Percentiles rank a stretch among this genome's conserved stretches.
Evolutionary conservation across 2,888 invertebrate species (phyloP).

Genomic region (Heterodera filipjevi): DNA sequence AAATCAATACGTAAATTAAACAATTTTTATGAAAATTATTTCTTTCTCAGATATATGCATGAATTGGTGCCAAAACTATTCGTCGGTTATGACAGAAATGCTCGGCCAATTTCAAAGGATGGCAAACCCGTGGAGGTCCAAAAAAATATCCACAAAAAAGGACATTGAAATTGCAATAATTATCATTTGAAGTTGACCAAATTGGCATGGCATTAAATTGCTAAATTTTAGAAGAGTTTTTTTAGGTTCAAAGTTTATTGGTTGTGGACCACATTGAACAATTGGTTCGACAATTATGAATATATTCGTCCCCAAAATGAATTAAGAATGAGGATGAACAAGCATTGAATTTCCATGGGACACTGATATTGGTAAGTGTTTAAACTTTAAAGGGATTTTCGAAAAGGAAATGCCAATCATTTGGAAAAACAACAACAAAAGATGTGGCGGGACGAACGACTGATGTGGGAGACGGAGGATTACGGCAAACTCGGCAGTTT

Average conservation of each 20-base stretch:
- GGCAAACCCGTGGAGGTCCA: slow-evolving; percentile 21
- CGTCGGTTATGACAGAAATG: slow-evolving; percentile 23
- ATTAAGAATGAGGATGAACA: slow-evolving; percentile 35
- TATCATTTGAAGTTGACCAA: no score
- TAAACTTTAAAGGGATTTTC: not conserved
- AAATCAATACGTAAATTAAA: slow-evolving; percentile 10
- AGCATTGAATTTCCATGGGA: slow-evolving; percentile 34
- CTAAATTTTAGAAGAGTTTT: not conserved
- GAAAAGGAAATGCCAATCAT: not conserved
- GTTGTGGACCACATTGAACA: slow-evolving; percentile 36
- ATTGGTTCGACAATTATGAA: slow-evolving; percentile 20
- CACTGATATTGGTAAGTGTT: slow-evolving; percentile 22
- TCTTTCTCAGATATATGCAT: slow-evolving; percentile 2
- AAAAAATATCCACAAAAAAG: not conserved
- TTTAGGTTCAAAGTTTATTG: slow-evolving; percentile 25
- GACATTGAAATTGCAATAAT: not conserved
- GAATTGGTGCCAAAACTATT: slow-evolving; percentile 30
- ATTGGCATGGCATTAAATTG: no score
- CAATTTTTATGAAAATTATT: not conserved
- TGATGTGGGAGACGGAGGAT: slow-evolving; percentile 33
- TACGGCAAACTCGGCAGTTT: slow-evolving; percentile 23
- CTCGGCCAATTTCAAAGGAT: slow-evolving; percentile 14
- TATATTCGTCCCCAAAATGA: no score
- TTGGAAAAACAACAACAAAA: not conserved
- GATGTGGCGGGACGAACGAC: slow-evolving; percentile 32